A percentile compares a stretch with the other conserved stretches of the same genome.
Conservation (phyloP, 2,113 vertebrate species). For the Urocynchramus pylzowi region DNA sequence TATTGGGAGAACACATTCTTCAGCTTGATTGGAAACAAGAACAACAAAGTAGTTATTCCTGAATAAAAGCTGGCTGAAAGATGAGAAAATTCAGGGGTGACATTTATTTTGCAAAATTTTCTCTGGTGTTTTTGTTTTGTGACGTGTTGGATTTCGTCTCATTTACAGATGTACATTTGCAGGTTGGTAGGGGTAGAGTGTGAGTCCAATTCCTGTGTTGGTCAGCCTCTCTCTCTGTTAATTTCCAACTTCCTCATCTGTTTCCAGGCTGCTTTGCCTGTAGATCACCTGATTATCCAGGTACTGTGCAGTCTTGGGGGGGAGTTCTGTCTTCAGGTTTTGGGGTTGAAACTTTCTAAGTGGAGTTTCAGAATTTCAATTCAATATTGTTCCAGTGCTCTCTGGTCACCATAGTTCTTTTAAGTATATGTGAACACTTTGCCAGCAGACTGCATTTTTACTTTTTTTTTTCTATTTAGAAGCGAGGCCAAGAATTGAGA, state of each 20-base stretch:
- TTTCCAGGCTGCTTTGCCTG: background rate
- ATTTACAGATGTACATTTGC: background rate
- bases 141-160: rapidly evolving
- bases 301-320: background rate
- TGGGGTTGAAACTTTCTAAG: background rate
- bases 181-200: background rate
- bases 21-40: background rate
- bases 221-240: background rate
- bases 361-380: background rate
- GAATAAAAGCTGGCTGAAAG: background rate
- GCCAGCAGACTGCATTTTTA: background rate
- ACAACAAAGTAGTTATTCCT: background rate
- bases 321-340: background rate
- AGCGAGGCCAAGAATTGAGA: background rate
- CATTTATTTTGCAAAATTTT: background rate
- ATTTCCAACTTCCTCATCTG: background rate
- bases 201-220: background rate
- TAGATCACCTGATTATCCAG: background rate
- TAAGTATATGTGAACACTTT: background rate
- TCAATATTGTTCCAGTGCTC: background rate
- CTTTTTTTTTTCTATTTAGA: background rate
- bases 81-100: background rate
- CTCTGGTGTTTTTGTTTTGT: background rate
- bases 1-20: background rate
- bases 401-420: background rate